Base-by-base conservation (phyloP, 2,113 vertebrate species). In the Murina feae region DNA sequence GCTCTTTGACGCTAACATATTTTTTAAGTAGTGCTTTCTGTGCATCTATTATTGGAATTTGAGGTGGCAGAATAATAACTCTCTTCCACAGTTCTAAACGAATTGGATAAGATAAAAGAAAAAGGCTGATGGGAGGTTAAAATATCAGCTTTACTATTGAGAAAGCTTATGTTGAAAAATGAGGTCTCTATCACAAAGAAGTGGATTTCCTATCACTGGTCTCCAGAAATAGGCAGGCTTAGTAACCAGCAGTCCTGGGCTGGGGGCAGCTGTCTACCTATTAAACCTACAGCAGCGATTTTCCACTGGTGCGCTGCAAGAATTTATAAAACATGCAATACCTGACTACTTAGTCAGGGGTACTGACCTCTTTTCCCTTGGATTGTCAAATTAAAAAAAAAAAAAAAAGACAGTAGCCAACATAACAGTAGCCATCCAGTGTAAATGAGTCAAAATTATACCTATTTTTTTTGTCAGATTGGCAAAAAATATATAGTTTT, bases 1-100 rank as follows among this genome's bases (percentile, higher is more conserved):
- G 53, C 58, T 72, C 51, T 11, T 2, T 76, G 63, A 91, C 44
- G 72, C 42, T 88, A 78, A 71, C 87, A 42, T 86, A 79, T 80
- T 95, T 69, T 69, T 93, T 94, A 94, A 92, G 75, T 92, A 47
- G n/a, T 87, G n/a, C 81, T 81, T 84, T 85, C 39, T 72, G 6
- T 63, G 39, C 25, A 69, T 93, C 84, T 89, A 37, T 96, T 85
- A 96, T 51, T 94, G 30, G 28, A 72, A 90, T 68, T 83, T 88
- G 85, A 94, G 65, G 25, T 72, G 35, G 30, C 53, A 65, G 16
- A 89, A 72, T 91, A 89, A 60, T 65, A 91, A 63, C 37, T 68
- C 42, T 78, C 39, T 60, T 86, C 30, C 17, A 17, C 20, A 68
- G 8, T 53, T 87, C 71, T 78, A 68, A 82, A 55, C 25, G 37